These are phyloP conservation scores for Acanthopleura granulata DNA, from an alignment of 2,888 invertebrate species.

Conservation along the genomic window DNA sequence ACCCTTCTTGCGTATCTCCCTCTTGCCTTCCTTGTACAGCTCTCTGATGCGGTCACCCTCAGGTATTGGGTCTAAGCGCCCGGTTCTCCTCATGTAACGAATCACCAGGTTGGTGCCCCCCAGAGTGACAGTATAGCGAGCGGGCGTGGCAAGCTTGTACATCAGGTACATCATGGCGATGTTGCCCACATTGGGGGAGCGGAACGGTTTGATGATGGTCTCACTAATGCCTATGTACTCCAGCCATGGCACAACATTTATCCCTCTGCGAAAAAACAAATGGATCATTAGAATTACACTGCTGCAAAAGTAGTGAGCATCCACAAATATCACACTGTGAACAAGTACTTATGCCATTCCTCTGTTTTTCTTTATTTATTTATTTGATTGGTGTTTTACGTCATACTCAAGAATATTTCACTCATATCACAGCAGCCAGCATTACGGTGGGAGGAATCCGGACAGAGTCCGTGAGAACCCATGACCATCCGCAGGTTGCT, in stretches of 20 bases:
- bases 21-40: slow-evolving; percentile 45
- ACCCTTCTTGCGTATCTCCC: no score
- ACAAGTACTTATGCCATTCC: no score
- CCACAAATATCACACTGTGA: no score
- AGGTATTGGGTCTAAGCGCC: slow-evolving; percentile 84
- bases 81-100: slow-evolving; percentile 82
- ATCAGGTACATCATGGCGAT: slow-evolving; percentile 90
- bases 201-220: slow-evolving; percentile 80
- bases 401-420: no score
- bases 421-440: no score
- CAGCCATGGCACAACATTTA: slow-evolving; percentile 86
- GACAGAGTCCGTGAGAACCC: no score
- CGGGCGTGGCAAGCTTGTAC: slow-evolving; percentile 93
- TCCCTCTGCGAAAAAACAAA: slow-evolving; percentile 78
- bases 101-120: slow-evolving; percentile 90
- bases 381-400: no score
- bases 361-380: no score
- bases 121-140: slow-evolving; percentile 91
- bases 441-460: no score
- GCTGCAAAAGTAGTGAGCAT: no score
- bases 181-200: slow-evolving; percentile 84
- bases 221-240: slow-evolving; percentile 85
- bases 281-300: no score
- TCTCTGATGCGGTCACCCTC: slow-evolving; percentile 47
- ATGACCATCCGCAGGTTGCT: no score